These are phyloP conservation scores for Molossus alvarezi DNA, from an alignment of 2,797 vertebrate species.

Conservation along the genomic window DNA sequence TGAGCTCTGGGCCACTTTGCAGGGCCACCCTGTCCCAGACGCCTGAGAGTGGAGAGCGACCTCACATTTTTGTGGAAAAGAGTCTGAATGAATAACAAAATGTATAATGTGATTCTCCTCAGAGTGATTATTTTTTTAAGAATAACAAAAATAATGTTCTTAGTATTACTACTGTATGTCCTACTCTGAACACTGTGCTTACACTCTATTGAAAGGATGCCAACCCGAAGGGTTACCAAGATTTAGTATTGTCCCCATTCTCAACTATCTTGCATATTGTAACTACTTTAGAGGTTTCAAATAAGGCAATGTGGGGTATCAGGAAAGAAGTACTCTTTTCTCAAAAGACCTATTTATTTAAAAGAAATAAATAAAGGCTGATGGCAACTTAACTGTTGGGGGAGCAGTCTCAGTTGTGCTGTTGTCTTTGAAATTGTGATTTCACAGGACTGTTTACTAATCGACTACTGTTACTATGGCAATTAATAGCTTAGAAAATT, in stretches of 20 bases:
- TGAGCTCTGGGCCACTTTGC: background rate
- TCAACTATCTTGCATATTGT: constrained; percentile 63
- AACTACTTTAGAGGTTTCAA: constrained; percentile 52
- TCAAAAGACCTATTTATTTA: constrained; percentile 77
- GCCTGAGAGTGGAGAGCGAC: background rate
- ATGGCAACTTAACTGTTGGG: constrained; percentile 74
- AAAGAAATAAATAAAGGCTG: constrained; percentile 76
- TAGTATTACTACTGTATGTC: constrained; percentile 53
- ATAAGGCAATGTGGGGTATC: constrained; percentile 32
- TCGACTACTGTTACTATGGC: constrained; percentile 84
- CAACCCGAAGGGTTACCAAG: constrained; percentile 34
- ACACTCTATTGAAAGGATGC: constrained; percentile 56
- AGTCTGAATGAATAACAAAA: constrained; percentile 63
- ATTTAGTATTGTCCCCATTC: constrained; percentile 59
- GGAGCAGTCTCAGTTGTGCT: constrained; percentile 59
- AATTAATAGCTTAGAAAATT: constrained; percentile 85
- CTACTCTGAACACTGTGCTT: constrained; percentile 62
- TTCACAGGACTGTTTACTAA: constrained; percentile 84
- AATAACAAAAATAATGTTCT: constrained; percentile 59
- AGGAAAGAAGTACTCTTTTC: constrained; percentile 57
- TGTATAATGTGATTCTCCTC: constrained; percentile 40
- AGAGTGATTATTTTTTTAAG: constrained; percentile 68
- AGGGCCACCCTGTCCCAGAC: background rate
- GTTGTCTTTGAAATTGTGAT: constrained; percentile 81
- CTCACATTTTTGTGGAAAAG: background rate